A percentile compares a stretch with the other conserved stretches of the same genome.
These are phyloP conservation scores for Sebastiscus tertius DNA, from an alignment of 2,797 vertebrate genomes.

Conservation along the genomic window DNA sequence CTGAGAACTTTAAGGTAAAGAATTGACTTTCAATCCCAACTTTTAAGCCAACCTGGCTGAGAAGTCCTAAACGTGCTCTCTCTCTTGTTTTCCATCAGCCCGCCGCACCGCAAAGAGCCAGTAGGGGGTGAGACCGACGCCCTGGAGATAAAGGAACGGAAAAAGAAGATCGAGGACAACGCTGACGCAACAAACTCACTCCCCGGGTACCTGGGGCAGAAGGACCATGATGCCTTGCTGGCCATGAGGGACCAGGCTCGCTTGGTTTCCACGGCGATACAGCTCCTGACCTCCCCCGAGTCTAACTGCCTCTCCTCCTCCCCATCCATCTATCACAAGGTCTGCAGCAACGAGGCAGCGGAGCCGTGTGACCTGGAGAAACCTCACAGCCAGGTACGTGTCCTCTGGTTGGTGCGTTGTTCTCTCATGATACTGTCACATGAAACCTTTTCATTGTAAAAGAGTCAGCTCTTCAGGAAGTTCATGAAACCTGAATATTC, in stretches of 20 bases:
- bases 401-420: background rate
- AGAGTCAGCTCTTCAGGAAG: background rate
- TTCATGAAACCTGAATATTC: background rate
- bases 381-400: conserved; percentile 69
- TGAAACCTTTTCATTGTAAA: background rate
- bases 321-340: conserved; percentile 83
- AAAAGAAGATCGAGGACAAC: conserved; percentile 68
- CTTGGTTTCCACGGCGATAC: conserved; percentile 92
- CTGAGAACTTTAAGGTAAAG: background rate
- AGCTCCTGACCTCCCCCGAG: conserved; percentile 89
- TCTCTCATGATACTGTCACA: background rate
- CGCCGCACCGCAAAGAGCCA: conserved; percentile 79
- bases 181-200: conserved; percentile 40
- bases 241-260: conserved; percentile 91
- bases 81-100: conserved; percentile 47
- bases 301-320: conserved; percentile 87
- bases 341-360: conserved; percentile 84
- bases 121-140: conserved; percentile 79
- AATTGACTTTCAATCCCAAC: background rate
- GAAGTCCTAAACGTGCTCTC: background rate
- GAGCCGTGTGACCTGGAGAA: conserved; percentile 86
- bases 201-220: conserved; percentile 81
- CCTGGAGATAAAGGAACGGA: conserved; percentile 77
- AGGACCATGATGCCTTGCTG: conserved; percentile 89
- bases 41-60: background rate